These are phyloP conservation scores for Campoplex capitator DNA, from an alignment of 2,888 invertebrate genomes.

Conservation along the genomic window DNA sequence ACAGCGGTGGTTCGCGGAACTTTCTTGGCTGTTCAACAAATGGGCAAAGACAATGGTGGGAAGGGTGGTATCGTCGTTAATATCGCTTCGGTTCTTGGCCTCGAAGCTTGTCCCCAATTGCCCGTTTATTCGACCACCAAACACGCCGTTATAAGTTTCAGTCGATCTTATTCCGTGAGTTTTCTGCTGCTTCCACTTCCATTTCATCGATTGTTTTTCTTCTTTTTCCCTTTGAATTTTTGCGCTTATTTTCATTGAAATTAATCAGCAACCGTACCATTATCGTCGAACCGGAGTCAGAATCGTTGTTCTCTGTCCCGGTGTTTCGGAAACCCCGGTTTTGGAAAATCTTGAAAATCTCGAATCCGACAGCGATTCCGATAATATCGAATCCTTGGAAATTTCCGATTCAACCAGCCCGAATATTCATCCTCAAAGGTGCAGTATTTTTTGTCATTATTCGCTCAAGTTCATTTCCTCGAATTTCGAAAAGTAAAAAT, in stretches of 20 bases:
- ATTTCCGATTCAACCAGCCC: slow-evolving; percentile 8
- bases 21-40: slow-evolving; percentile 84
- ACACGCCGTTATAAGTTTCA: slow-evolving; percentile 83
- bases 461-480: neutral
- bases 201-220: neutral
- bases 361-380: slow-evolving; percentile 57
- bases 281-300: slow-evolving; percentile 81
- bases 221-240: neutral
- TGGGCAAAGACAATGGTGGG: slow-evolving; percentile 85
- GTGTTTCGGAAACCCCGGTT: slow-evolving; percentile 73
- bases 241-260: neutral
- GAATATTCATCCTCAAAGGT: slow-evolving; percentile 76
- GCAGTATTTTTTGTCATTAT: neutral
- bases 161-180: slow-evolving; percentile 81
- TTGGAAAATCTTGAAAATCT: slow-evolving; percentile 68
- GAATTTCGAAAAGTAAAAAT: neutral
- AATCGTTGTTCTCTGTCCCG: slow-evolving; percentile 81
- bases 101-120: slow-evolving; percentile 85
- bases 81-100: slow-evolving; percentile 87
- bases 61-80: slow-evolving; percentile 89
- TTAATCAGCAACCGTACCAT: slow-evolving; percentile 81
- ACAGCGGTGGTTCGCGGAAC: slow-evolving; percentile 84
- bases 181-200: neutral
- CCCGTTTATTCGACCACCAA: slow-evolving; percentile 88
- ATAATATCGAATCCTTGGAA: slow-evolving; percentile 45